These are phyloP conservation scores for Apodemia duryi DNA, from an alignment of 2,888 invertebrate genomes.

Conservation along the genomic window DNA sequence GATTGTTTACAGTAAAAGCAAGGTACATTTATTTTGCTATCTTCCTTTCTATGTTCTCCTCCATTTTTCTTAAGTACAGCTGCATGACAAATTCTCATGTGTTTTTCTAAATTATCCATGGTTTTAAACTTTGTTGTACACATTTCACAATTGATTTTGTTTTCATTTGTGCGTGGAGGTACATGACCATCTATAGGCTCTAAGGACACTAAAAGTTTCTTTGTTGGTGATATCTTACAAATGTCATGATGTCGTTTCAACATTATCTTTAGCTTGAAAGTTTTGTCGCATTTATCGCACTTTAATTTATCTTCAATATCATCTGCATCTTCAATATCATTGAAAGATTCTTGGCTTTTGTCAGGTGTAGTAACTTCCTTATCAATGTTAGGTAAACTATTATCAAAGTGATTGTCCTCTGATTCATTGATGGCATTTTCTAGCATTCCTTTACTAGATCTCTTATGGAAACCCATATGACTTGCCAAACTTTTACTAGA, in stretches of 20 bases:
- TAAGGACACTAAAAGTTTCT: constrained; percentile 55
- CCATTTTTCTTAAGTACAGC: constrained; percentile 43
- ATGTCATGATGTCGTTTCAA: constrained; percentile 59
- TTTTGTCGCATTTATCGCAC: constrained; percentile 61
- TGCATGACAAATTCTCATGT: constrained; percentile 61
- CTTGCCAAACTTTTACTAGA: constrained; percentile 39
- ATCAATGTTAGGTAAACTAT: constrained; percentile 4
- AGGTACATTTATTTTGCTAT: constrained; percentile 44
- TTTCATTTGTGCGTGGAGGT: constrained; percentile 23
- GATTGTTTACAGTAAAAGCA: constrained; percentile 54
- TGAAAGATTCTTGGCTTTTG: constrained; percentile 20
- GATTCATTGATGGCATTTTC: constrained; percentile 8
- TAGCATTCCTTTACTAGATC: constrained; percentile 18
- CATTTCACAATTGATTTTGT: constrained; percentile 50
- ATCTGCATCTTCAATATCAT: constrained; percentile 38
- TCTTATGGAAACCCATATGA: constrained; percentile 46
- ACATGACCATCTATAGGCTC: constrained; percentile 53
- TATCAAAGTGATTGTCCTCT: neutral
- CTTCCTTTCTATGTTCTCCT: constrained; percentile 23
- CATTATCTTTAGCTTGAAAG: constrained; percentile 72
- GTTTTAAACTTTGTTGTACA: constrained; percentile 59
- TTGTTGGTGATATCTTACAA: constrained; percentile 51
- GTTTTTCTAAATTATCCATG: constrained; percentile 57
- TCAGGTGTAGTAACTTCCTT: constrained; percentile 26
- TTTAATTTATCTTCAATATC: constrained; percentile 53